A percentile compares a stretch with the other conserved stretches of the same genome.
Conservation (phyloP, 2,888 invertebrate species). For the Eupithecia dodoneata region DNA sequence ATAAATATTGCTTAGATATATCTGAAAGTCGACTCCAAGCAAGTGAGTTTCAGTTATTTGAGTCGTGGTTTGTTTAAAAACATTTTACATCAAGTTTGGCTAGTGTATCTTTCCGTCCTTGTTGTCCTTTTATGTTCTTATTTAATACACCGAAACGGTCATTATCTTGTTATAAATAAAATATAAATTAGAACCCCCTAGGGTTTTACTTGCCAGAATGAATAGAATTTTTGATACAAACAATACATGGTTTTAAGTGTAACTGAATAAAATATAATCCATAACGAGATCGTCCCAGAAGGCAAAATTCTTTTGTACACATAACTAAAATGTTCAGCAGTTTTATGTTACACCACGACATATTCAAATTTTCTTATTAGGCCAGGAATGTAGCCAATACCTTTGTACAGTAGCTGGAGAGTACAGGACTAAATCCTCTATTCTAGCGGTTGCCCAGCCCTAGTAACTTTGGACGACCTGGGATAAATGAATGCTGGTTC, state of each 20-base stretch:
- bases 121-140: not conserved
- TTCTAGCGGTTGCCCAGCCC: no score
- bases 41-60: no score
- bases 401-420: constrained; percentile 23
- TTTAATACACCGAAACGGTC: not conserved
- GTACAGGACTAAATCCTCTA: no score
- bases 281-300: not conserved
- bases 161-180: not conserved
- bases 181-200: constrained; percentile 1
- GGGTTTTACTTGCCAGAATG: not conserved
- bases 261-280: constrained; percentile 2
- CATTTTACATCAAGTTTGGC: no score
- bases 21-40: no score
- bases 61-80: no score
- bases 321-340: not conserved
- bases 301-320: not conserved
- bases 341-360: constrained; percentile 1
- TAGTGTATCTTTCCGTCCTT: no score
- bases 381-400: constrained; percentile 22
- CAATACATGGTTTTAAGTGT: not conserved
- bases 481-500: no score
- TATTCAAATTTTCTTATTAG: constrained; percentile 12
- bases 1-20: no score
- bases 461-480: no score
- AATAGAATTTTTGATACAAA: not conserved